Percentiles rank a stretch among this genome's conserved stretches.
These are phyloP conservation scores for Synergus umbraculus DNA, from an alignment of 2,888 invertebrate genomes.

Conservation along the genomic window DNA sequence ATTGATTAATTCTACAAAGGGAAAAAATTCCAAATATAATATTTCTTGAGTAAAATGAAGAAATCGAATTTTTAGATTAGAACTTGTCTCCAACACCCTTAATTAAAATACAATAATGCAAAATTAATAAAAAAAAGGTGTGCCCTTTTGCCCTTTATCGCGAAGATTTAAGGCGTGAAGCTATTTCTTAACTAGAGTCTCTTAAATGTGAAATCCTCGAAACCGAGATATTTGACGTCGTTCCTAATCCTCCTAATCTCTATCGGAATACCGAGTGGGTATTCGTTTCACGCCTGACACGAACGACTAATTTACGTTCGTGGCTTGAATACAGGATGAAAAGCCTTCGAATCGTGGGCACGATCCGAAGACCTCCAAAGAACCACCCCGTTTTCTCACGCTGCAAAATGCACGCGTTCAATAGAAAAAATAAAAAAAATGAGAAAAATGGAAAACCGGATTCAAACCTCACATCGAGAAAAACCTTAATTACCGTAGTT, in stretches of 20 bases:
- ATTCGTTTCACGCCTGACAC: slow-evolving; percentile 64
- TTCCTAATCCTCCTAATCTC: slow-evolving; percentile 63
- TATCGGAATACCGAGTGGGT: slow-evolving; percentile 45
- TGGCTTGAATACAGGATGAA: slow-evolving; percentile 56
- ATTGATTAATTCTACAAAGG: too few species aligned
- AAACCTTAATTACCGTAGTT: not conserved
- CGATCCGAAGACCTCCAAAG: slow-evolving; percentile 20
- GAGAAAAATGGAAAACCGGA: not conserved
- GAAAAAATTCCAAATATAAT: not conserved
- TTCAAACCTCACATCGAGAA: not conserved
- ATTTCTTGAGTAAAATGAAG: too few species aligned
- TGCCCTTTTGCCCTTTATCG: not conserved
- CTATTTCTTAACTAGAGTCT: slow-evolving; percentile 51
- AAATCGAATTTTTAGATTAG: too few species aligned
- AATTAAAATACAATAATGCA: not conserved
- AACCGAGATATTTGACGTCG: slow-evolving; percentile 41
- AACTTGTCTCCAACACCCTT: too few species aligned
- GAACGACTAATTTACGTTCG: slow-evolving; percentile 67
- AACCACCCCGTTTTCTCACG: slow-evolving; percentile 27
- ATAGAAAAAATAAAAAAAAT: not conserved
- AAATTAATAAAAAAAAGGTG: not conserved
- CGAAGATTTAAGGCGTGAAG: not conserved
- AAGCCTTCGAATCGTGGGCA: slow-evolving; percentile 43
- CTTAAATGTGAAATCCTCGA: slow-evolving; percentile 62
- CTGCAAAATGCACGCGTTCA: slow-evolving; percentile 10